Base-by-base conservation (phyloP, 2,888 invertebrate species). In the Acleris cristana region DNA sequence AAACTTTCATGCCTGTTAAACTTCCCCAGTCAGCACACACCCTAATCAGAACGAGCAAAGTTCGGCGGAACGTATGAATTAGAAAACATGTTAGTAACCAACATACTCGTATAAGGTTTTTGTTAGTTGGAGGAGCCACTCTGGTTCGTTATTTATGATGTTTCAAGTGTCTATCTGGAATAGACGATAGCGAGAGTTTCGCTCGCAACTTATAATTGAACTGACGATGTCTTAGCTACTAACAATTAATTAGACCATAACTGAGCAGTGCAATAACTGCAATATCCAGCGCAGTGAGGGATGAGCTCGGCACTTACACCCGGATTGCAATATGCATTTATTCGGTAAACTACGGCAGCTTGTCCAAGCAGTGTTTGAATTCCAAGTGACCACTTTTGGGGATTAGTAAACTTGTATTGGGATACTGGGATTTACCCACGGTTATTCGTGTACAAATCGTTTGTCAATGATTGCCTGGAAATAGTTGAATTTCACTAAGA, bases 231-330 rank as follows among this genome's bases (percentile, higher is more conserved):
- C 79, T 81, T 80, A 78, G 74, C 78, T 70, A 78, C 78, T 74
- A 80, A 82, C 84, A 86, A 88, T 87, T 87, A 88, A 87, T 89
- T 86, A 86, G 82, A 77, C 72, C 77, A 79, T 80, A 83, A 82
- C 82, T 81, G 80, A 79, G 77, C 71, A 74, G 72, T 72, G 83
- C 80, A 82, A 84, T 85, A 85, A 80, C 81, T 76, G 76, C 70
- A 72, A 71, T 71, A 71, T 78, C 61, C 52, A 62, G 61, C 78
- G 73, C 75, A 80, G 79, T 82, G 81, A 82, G 74, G 76, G 81
- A 85, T 83, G 84, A 81, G 81, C 75, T 72, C 73, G 74, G 73
- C 74, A 73, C 74, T 72, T 77, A 76, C 72, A 73, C 73, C 73
- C 23, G 48, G 58, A 67, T 67, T 30, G 67, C 63, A 63, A 67